Conservation (phyloP, 2,888 invertebrate species). For the Leuctra nigra region DNA sequence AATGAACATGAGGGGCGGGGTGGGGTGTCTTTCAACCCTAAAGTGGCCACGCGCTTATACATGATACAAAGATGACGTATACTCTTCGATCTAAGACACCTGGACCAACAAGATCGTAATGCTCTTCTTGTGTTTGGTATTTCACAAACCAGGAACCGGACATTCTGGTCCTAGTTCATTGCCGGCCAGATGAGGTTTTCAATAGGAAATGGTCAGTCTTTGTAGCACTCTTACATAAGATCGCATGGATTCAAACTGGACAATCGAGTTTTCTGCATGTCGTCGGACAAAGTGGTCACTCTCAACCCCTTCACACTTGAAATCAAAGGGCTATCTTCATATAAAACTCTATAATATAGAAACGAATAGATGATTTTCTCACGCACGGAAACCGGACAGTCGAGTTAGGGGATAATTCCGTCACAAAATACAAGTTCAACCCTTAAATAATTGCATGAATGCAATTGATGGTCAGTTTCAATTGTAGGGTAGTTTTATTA, state of each 20-base stretch:
- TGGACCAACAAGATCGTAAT: no score
- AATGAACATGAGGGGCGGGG: not conserved
- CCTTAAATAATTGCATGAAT: conserved; percentile 11
- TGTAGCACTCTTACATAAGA: not conserved
- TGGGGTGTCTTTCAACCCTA: not conserved
- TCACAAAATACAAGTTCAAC: conserved; percentile 12
- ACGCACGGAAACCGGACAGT: conserved; percentile 15
- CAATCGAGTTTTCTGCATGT: conserved; percentile 2
- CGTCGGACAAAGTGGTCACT: conserved; percentile 4
- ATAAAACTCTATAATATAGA: not conserved
- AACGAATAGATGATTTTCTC: conserved; percentile 12
- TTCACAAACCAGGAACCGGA: not conserved
- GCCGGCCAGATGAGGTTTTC: not conserved
- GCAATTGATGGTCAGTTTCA: conserved; percentile 18
- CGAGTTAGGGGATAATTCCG: conserved; percentile 9
- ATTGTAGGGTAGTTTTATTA: conserved; percentile 2
- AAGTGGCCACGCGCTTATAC: conserved; percentile 1
- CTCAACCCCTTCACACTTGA: conserved; percentile 5
- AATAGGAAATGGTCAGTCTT: not conserved
- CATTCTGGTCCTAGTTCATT: not conserved
- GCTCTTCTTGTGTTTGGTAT: not conserved
- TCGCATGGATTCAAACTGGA: not conserved
- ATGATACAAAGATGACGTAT: not conserved
- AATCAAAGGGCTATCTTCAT: conserved; percentile 1
- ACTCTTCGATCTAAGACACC: no score